Evolutionary conservation across 1,140 invertebrate genomes (phyloP).

Genomic region (Pseudomyrmex sp.): DNA sequence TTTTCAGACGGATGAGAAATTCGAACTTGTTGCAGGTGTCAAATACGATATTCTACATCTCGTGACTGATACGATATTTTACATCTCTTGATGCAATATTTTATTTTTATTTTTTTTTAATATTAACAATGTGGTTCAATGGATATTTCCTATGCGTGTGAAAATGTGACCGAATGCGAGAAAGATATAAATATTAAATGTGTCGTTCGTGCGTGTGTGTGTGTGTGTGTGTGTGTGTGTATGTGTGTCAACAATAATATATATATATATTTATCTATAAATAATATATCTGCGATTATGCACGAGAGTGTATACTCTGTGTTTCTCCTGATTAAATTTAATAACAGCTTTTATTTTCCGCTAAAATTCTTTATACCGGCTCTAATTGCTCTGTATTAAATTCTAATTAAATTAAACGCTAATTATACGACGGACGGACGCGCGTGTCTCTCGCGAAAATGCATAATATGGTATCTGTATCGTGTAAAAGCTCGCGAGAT

Average conservation of each 20-base stretch:
- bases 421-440: neutral
- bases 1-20: slow-evolving; percentile 26
- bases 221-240: too few species aligned
- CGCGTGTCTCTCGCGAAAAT: slow-evolving; percentile 1
- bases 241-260: too few species aligned
- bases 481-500: slow-evolving; percentile 23
- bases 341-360: neutral
- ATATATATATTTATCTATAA: neutral
- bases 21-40: slow-evolving; percentile 5
- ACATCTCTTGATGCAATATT: too few species aligned
- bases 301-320: neutral
- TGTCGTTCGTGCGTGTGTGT: too few species aligned
- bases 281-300: slow-evolving; percentile 2
- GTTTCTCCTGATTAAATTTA: neutral
- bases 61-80: too few species aligned
- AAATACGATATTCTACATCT: neutral
- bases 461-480: neutral
- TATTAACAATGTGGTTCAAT: too few species aligned
- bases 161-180: too few species aligned
- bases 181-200: too few species aligned
- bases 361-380: neutral
- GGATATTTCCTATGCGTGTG: too few species aligned
- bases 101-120: too few species aligned
- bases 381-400: neutral
- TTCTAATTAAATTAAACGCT: too few species aligned